Percentiles rank a stretch among this genome's conserved stretches.
phyloP scores from a whole-genome alignment of 2,888 invertebrate species.

The Platynereis dumerilii region DNA sequence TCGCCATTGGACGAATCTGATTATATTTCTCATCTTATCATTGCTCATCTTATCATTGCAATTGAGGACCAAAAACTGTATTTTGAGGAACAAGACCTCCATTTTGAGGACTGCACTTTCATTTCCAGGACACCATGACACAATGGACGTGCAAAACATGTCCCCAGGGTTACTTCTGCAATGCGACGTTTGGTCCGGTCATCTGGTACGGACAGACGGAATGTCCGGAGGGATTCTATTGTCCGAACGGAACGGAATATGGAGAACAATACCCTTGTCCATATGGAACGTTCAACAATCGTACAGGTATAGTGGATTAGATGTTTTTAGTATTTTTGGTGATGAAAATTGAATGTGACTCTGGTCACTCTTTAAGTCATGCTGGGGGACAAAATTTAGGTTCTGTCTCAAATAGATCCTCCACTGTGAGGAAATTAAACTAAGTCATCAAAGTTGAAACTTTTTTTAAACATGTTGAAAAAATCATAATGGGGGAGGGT shows the following conservation, averaged over 20 bases:
- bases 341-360: no score
- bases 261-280: constrained; percentile 55
- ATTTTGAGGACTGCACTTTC: no score
- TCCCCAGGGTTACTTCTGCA: constrained; percentile 56
- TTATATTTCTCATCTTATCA: no score
- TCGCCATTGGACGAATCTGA: no score
- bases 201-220: constrained; percentile 45
- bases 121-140: constrained; percentile 32
- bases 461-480: no score
- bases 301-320: constrained; percentile 51
- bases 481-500: no score
- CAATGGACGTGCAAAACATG: constrained; percentile 50
- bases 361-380: no score
- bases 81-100: no score
- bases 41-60: no score
- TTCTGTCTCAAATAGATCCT: neutral
- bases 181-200: constrained; percentile 56
- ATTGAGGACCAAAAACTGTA: no score
- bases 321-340: neutral
- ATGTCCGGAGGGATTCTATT: constrained; percentile 59
- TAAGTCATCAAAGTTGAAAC: no score
- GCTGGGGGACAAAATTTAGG: no score
- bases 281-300: constrained; percentile 56
- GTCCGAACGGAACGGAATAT: constrained; percentile 54
- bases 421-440: neutral